Evolutionary conservation across 2,888 invertebrate species (phyloP), one percentile per base, ranked within the genome.

Genomic region (Chrysolina haemoptera): DNA sequence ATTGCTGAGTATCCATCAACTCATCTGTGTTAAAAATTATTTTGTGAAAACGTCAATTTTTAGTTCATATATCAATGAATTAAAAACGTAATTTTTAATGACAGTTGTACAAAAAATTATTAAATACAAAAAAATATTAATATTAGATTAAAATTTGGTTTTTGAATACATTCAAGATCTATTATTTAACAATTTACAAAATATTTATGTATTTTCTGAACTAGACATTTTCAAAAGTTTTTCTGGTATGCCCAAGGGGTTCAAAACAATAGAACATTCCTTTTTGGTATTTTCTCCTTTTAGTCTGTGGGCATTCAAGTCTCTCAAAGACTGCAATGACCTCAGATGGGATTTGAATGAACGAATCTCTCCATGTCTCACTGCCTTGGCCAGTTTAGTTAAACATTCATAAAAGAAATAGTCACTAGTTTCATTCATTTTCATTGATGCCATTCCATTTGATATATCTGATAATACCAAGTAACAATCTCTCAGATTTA

Each of bases 401-500:
- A 82, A 73, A 73, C 79, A 79, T 12, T 79, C 74, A 40, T 77
- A 73, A 18, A 82, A 50, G 62, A 82, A 82, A 76, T 75, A 76
- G 14, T 76, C 68, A 27, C 76, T 79, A 43, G 59, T 67, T 27
- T 79, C 76, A 20, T 80, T 75, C 43, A 80, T 69, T 48, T 76
- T 65, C 55, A 76, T 79, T 35, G 74, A 68, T 62, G 74, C 66
- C 20, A 76, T 69, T 59, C 81, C 82, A 67, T 75, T 71, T 27
- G 71, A 78, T 43, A 82, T 72, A 69, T 79, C 74, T 6, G 80
- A 75, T 18, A 82, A 69, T 48, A 76, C 75, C 22, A 77, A 71
- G 69, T 82, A 82, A 22, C 78, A 79, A 8, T 77, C 76, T 20
- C 78, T 80, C 62, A 86, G 77, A 77, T 83, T 79, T 8, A 84